A percentile compares a stretch with the other conserved stretches of the same genome.
Conservation (phyloP, 2,888 invertebrate species). For the Meloe dianella region DNA sequence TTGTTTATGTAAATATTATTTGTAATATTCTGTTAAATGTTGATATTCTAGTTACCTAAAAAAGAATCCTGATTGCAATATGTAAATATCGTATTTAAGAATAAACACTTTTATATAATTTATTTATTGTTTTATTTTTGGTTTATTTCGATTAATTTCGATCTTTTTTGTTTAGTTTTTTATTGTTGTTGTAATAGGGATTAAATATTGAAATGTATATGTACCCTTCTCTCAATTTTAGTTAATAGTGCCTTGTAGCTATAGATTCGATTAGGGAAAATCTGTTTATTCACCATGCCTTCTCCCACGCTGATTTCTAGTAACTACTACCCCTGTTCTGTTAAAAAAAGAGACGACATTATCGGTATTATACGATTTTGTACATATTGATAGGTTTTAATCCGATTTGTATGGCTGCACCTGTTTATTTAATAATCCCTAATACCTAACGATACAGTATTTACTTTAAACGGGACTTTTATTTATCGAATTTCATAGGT, state of each 20-base stretch:
- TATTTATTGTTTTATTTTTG: conserved; percentile 35
- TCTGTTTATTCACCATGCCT: conserved; percentile 55
- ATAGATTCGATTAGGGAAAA: conserved; percentile 41
- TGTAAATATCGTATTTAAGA: conserved; percentile 30
- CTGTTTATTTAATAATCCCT: conserved; percentile 30
- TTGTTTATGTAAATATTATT: conserved; percentile 26
- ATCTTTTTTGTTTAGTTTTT: conserved; percentile 14
- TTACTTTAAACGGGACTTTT: neutral
- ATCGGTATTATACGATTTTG: conserved; percentile 22
- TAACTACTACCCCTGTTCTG: conserved; percentile 25
- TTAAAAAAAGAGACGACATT: conserved; percentile 33
- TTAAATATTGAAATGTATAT: neutral
- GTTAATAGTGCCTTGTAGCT: conserved; percentile 35
- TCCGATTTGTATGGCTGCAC: conserved; percentile 36
- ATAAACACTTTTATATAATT: conserved; percentile 34
- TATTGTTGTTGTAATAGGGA: neutral
- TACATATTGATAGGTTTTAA: conserved; percentile 30
- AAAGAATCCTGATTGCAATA: conserved; percentile 28
- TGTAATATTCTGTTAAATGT: conserved; percentile 29
- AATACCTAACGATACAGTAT: neutral
- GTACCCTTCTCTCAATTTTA: neutral
- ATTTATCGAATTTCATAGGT: neutral
- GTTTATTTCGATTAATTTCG: conserved; percentile 20
- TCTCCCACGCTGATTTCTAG: conserved; percentile 56
- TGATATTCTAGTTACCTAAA: conserved; percentile 33